A percentile compares a stretch with the other conserved stretches of the same genome.
These are phyloP conservation scores for Phania funesta DNA, from an alignment of 2,888 invertebrate species.

Conservation along the genomic window DNA sequence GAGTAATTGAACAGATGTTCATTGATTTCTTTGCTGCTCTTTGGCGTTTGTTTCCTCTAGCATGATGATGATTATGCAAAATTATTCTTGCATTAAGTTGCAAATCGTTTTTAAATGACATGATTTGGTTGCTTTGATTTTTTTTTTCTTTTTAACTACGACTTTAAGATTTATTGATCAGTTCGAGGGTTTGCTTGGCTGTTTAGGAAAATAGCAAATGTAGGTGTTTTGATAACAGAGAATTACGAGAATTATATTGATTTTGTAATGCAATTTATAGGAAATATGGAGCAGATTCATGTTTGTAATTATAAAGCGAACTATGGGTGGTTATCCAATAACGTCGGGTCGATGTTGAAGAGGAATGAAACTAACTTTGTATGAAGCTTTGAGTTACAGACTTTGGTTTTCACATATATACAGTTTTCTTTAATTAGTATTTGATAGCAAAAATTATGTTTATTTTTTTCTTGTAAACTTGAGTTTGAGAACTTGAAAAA, in stretches of 20 bases:
- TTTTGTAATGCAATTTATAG: background rate
- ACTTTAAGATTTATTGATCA: conserved; percentile 39
- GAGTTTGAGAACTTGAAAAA: no score
- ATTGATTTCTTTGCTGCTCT: conserved; percentile 24
- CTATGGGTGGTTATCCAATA: no score
- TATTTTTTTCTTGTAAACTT: no score
- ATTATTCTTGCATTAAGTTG: conserved; percentile 55
- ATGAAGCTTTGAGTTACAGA: no score
- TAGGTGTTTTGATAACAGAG: conserved; percentile 9
- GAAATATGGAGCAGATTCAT: background rate
- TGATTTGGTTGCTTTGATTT: conserved; percentile 22
- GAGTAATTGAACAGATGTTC: conserved; percentile 65
- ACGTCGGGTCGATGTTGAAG: no score
- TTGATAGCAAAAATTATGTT: no score
- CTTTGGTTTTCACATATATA: no score
- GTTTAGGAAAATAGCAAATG: background rate
- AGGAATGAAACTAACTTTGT: no score
- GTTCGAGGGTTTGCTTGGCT: background rate
- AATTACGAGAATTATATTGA: background rate
- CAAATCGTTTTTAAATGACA: conserved; percentile 50
- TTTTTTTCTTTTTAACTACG: conserved; percentile 17
- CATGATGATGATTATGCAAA: conserved; percentile 63
- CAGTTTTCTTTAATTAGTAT: no score
- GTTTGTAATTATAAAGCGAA: background rate
- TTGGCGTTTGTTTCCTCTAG: conserved; percentile 40